Conservation (phyloP, 2,888 invertebrate genomes). For the Andrena camellia region DNA sequence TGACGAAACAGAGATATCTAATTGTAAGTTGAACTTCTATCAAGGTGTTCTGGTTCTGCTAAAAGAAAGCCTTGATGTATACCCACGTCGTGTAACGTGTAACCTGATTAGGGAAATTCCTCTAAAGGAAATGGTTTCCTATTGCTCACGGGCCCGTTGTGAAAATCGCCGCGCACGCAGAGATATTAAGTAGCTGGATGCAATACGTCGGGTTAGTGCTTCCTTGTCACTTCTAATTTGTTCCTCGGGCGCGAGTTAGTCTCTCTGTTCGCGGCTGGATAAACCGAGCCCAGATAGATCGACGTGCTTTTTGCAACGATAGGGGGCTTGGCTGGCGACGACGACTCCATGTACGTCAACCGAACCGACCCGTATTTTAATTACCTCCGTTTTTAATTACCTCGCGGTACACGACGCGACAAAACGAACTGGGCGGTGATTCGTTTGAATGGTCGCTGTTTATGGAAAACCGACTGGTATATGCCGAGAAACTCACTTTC, state of each 20-base stretch:
- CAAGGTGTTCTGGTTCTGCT: too few relatives aligned
- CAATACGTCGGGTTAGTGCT: slow-evolving; percentile 59
- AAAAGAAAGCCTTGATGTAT: too few relatives aligned
- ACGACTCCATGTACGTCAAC: slow-evolving; percentile 54
- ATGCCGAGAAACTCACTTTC: slow-evolving; percentile 13
- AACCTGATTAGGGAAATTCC: too few relatives aligned
- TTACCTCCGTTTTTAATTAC: slow-evolving; percentile 36
- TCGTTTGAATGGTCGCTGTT: slow-evolving; percentile 36
- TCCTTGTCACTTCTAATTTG: slow-evolving; percentile 72
- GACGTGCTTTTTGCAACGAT: slow-evolving; percentile 34
- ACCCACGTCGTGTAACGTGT: too few relatives aligned
- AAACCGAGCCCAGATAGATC: too few relatives aligned
- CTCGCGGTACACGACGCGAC: slow-evolving; percentile 30
- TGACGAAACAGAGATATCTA: too few relatives aligned
- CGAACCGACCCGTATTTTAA: slow-evolving; percentile 39
- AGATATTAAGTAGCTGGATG: too few relatives aligned
- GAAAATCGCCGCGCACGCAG: slow-evolving; percentile 8
- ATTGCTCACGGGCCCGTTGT: neutral
- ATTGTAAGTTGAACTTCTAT: too few relatives aligned
- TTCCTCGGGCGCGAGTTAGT: slow-evolving; percentile 36
- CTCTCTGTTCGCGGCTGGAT: too few relatives aligned
- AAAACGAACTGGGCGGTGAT: slow-evolving; percentile 33
- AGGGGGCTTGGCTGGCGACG: slow-evolving; percentile 32
- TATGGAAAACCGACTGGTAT: slow-evolving; percentile 27
- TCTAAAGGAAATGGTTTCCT: too few relatives aligned